Conservation (phyloP, 2,888 invertebrate species). For the Drosophila neonasuta region DNA sequence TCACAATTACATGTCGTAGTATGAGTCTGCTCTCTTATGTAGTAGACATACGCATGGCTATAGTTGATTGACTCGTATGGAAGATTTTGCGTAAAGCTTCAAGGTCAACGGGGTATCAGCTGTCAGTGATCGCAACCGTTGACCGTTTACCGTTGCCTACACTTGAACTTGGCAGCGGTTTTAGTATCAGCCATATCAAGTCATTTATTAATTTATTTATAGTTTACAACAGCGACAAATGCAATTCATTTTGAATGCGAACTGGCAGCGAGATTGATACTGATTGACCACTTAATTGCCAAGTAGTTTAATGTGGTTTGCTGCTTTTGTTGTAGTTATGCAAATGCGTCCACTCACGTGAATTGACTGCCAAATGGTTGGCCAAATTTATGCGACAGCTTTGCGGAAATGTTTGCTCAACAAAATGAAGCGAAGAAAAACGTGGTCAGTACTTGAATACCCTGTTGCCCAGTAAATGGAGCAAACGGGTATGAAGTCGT, state of each 20-base stretch:
- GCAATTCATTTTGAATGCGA: slow-evolving; percentile 17
- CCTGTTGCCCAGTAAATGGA: background rate
- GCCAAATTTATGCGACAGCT: slow-evolving; percentile 33
- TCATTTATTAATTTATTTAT: slow-evolving; percentile 12
- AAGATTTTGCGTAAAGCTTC: slow-evolving; percentile 56
- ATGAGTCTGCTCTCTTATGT: background rate
- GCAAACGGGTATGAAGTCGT: background rate
- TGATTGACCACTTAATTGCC: slow-evolving; percentile 3
- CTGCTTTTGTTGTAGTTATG: slow-evolving; percentile 18
- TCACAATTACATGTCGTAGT: slow-evolving; percentile 21
- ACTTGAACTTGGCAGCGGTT: slow-evolving; percentile 55
- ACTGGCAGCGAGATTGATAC: background rate
- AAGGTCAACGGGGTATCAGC: slow-evolving; percentile 59
- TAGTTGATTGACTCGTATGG: slow-evolving; percentile 63
- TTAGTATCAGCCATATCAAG: background rate
- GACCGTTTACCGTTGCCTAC: slow-evolving; percentile 48
- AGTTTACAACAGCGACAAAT: slow-evolving; percentile 7
- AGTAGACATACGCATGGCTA: slow-evolving; percentile 6
- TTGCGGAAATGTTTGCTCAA: slow-evolving; percentile 40
- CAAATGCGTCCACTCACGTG: slow-evolving; percentile 41
- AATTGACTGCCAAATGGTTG: slow-evolving; percentile 27
- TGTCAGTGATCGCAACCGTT: slow-evolving; percentile 12
- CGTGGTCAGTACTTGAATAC: background rate
- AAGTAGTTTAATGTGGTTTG: slow-evolving; percentile 3
- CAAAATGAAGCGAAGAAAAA: slow-evolving; percentile 12